Conservation (phyloP, 2,797 vertebrate species). For the Scolopax bukidnonensis region DNA sequence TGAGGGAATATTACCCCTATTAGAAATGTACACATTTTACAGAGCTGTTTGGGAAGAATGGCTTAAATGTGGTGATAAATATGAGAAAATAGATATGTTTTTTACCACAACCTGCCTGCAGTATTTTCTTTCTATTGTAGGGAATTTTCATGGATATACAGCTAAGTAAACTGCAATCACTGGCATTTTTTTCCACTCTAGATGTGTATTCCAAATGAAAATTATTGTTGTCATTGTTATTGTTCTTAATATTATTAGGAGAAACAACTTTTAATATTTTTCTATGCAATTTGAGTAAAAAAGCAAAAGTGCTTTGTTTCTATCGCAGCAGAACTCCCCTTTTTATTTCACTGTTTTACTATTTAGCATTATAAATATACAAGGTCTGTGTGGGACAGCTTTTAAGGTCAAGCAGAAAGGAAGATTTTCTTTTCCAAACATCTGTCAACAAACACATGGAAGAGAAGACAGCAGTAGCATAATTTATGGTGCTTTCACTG, state of each 20-base stretch:
- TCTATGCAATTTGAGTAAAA: not conserved
- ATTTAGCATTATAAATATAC: conserved; percentile 47
- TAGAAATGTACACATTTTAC: conserved; percentile 50
- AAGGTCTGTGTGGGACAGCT: conserved; percentile 33
- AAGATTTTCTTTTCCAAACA: conserved; percentile 67
- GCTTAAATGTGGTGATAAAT: conserved; percentile 60
- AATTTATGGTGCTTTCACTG: conserved; percentile 62
- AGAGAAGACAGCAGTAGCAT: conserved; percentile 54
- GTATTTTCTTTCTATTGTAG: conserved; percentile 50
- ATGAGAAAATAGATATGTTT: conserved; percentile 40
- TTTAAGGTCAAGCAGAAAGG: conserved; percentile 75
- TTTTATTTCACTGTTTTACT: conserved; percentile 10
- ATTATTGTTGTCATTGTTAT: not conserved
- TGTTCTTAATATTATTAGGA: not conserved
- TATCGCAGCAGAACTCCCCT: not conserved
- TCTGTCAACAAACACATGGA: conserved; percentile 67
- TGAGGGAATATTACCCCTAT: not conserved
- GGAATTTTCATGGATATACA: conserved; percentile 46
- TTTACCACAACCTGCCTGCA: conserved; percentile 39
- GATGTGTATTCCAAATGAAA: conserved; percentile 27
- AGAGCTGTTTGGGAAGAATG: conserved; percentile 41
- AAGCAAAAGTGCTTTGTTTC: not conserved
- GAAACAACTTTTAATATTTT: conserved; percentile 10
- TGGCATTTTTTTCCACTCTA: conserved; percentile 18
- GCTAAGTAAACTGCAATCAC: conserved; percentile 61